Evolutionary conservation across 2,888 invertebrate genomes (phyloP), one percentile per base, ranked within the genome.

Genomic region (Argyresthia goedartella): DNA sequence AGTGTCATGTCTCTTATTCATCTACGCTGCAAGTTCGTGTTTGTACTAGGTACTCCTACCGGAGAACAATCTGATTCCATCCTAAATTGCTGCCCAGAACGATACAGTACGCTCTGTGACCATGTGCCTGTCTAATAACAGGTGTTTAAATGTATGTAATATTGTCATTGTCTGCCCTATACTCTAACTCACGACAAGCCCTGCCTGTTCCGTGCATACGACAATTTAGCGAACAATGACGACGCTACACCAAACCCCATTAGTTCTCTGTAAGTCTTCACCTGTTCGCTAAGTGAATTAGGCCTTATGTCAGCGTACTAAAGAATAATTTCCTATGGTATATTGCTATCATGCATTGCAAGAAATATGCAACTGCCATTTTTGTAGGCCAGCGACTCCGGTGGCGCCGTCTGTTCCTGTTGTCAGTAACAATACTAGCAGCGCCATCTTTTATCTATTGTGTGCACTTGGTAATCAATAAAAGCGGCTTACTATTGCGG

Each of bases 201-300:
- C 59, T 75, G 81, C 79, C 77, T 81, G 81, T 82, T 84, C 74
- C 84, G 76, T 84, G 84, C 84, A 74, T 79, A 77, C 81, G 84
- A 85, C 84, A 84, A 84, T 85, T 85, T 84, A 82, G 81, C 82
- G 84, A 85, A 85, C 85, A 85, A 85, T 85, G 84, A 81, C 82
- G 78, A 81, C 74, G 81, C 79, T 79, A 69, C 67, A 74, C 81
- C 81, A 71, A 85, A 81, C 79, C 13, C 35, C 50, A 74, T 71
- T 72, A 71, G 70, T 73, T 74, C 70, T 74, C 73, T 76, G 70
- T 81, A 76, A 77, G 76, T 76, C 72, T 75, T 73, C 70, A 36
- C 36, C 36, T 25, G 35, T 4, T 14, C 11, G 8, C 2, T 11
- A 36, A 13, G n/a, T 13, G 16, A 45, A 33, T 41, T 35, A 50